Percentiles rank a stretch among this genome's conserved stretches.
Evolutionary conservation across 2,888 invertebrate genomes (phyloP).

Genomic region (Desoria tigrina): DNA sequence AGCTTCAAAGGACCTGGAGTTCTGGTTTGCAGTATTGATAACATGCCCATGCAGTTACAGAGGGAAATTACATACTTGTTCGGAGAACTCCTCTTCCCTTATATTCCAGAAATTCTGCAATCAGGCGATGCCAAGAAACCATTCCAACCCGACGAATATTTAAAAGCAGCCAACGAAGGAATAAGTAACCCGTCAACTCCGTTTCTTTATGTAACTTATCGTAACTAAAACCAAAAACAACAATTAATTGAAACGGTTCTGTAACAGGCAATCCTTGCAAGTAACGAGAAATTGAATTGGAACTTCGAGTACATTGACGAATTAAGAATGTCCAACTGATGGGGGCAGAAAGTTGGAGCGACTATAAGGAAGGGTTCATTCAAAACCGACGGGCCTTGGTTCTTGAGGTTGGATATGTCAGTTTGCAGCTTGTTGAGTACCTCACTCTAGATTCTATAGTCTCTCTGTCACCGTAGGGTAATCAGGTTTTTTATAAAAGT

Average conservation of each 20-base stretch:
- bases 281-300: slow-evolving; percentile 88
- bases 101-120: slow-evolving; percentile 80
- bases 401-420: slow-evolving; percentile 92
- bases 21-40: slow-evolving; percentile 98
- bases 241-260: slow-evolving; percentile 22
- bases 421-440: slow-evolving; percentile 93
- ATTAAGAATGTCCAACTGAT: slow-evolving; percentile 70
- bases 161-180: slow-evolving; percentile 69
- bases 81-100: slow-evolving; percentile 87
- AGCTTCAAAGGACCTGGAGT: slow-evolving; percentile 96
- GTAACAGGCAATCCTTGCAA: slow-evolving; percentile 89
- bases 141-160: slow-evolving; percentile 74
- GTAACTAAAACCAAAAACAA: background rate
- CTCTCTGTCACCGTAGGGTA: slow-evolving; percentile 79
- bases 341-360: slow-evolving; percentile 43
- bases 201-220: background rate
- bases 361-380: slow-evolving; percentile 11
- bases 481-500: slow-evolving; percentile 41
- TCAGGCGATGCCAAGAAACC: slow-evolving; percentile 80
- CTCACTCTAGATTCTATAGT: slow-evolving; percentile 74
- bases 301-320: slow-evolving; percentile 94
- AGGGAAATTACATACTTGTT: slow-evolving; percentile 97
- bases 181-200: no score
- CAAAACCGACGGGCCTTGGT: slow-evolving; percentile 78
- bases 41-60: slow-evolving; percentile 99